These are phyloP conservation scores for Trissolcus japonicus DNA, from an alignment of 2,888 invertebrate species.

Conservation along the genomic window DNA sequence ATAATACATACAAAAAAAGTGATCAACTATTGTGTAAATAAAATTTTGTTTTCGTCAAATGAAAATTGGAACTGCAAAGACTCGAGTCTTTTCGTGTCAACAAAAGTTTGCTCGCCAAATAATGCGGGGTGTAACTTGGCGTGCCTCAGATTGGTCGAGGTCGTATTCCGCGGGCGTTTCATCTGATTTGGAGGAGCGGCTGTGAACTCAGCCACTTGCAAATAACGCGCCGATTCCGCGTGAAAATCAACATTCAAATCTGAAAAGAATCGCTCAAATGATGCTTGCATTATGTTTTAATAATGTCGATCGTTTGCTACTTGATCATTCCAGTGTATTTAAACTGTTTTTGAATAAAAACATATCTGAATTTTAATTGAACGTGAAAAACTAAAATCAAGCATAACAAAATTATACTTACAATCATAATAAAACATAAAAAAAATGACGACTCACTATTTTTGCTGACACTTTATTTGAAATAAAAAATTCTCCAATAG, in stretches of 20 bases:
- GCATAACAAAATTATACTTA: no score
- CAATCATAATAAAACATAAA: no score
- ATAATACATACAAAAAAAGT: no score
- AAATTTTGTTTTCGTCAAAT: no score
- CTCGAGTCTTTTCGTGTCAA: slow-evolving; percentile 25
- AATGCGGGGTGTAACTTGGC: slow-evolving; percentile 37
- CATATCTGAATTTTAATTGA: no score
- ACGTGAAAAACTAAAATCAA: no score
- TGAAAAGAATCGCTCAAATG: slow-evolving; percentile 20
- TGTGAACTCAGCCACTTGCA: slow-evolving; percentile 22
- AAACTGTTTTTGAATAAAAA: no score
- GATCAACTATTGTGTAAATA: no score
- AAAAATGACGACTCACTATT: no score
- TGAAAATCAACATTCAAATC: slow-evolving; percentile 21
- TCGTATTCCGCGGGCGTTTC: slow-evolving; percentile 31
- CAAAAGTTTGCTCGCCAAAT: slow-evolving; percentile 26
- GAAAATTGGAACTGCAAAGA: slow-evolving; percentile 27
- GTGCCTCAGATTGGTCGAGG: slow-evolving; percentile 29
- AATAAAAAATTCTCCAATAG: no score
- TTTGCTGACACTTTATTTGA: no score
- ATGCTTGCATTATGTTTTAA: slow-evolving; percentile 12
- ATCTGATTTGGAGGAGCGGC: slow-evolving; percentile 38
- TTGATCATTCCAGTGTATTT: not conserved
- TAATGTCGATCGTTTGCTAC: slow-evolving; percentile 1
- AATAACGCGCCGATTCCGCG: slow-evolving; percentile 16